Evolutionary conservation across 2,888 invertebrate genomes (phyloP).

Genomic region (Scaptomyza caliginosa): DNA sequence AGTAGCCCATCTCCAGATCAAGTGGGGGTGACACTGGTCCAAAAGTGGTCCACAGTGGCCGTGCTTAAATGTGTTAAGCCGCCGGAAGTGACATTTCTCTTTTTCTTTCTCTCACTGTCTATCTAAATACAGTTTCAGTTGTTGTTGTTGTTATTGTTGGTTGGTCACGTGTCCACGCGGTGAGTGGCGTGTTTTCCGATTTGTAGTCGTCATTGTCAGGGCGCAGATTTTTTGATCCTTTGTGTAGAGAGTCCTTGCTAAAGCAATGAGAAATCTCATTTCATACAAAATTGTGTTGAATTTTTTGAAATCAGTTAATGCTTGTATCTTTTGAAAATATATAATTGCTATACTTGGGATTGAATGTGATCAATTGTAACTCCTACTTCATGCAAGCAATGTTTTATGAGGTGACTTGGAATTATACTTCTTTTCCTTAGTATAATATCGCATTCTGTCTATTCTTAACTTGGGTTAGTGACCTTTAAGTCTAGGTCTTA

Average conservation of each 20-base stretch:
- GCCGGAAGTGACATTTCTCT: slow-evolving; percentile 77
- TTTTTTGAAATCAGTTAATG: no score
- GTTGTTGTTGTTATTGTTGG: slow-evolving; percentile 30
- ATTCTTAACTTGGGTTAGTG: no score
- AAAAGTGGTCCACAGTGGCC: slow-evolving; percentile 51
- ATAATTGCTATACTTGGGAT: no score
- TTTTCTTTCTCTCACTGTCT: slow-evolving; percentile 21
- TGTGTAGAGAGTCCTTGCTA: slow-evolving; percentile 33
- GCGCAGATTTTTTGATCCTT: slow-evolving; percentile 58
- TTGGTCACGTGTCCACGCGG: slow-evolving; percentile 75
- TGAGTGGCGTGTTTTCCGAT: slow-evolving; percentile 73
- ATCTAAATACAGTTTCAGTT: slow-evolving; percentile 8
- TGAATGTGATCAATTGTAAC: no score
- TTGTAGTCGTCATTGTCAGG: slow-evolving; percentile 74
- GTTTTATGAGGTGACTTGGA: no score
- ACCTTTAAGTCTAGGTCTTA: no score
- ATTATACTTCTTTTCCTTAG: no score
- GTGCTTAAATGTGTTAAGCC: slow-evolving; percentile 77
- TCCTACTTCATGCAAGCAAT: no score
- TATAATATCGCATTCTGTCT: no score
- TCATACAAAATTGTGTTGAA: slow-evolving; percentile 19
- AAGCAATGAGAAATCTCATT: slow-evolving; percentile 13
- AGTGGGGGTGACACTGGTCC: slow-evolving; percentile 10
- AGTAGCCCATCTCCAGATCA: slow-evolving; percentile 53
- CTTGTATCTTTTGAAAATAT: no score